Evolutionary conservation across 2,888 invertebrate genomes (phyloP).

Genomic region (Drosophila conformis): DNA sequence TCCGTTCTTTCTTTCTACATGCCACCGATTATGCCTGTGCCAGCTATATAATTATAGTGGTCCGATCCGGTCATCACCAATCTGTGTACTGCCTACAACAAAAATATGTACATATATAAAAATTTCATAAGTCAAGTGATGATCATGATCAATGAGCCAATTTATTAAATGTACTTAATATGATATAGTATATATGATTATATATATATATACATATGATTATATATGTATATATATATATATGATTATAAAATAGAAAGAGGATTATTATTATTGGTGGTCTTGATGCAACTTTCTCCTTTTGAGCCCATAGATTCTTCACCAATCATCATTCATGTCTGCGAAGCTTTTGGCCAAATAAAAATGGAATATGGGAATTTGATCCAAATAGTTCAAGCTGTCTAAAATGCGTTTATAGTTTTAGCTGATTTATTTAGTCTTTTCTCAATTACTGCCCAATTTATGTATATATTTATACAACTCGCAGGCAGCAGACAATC

Average conservation of each 20-base stretch:
- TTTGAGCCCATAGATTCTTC: fast-evolving
- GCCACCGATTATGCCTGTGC: not conserved
- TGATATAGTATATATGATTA: not conserved
- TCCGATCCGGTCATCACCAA: not conserved
- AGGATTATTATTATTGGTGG: not conserved
- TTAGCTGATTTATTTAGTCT: not conserved
- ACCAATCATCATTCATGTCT: not conserved
- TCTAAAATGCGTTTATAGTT: not conserved
- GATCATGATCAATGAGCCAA: not conserved
- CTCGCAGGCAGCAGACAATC: not conserved
- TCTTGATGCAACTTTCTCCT: not conserved
- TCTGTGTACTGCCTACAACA: not conserved
- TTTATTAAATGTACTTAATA: not conserved
- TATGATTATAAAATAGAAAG: not conserved
- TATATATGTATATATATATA: not conserved
- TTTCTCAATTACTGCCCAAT: not conserved
- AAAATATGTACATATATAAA: not conserved
- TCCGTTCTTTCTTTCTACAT: not conserved
- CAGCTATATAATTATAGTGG: not conserved
- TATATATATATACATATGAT: not conserved
- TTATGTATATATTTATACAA: not conserved
- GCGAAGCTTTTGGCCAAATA: not conserved
- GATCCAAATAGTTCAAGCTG: not conserved
- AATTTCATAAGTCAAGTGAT: not conserved
- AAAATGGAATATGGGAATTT: not conserved